phyloP scores from a whole-genome alignment of 2,113 vertebrate genomes.

The Microtus oregoni region DNA sequence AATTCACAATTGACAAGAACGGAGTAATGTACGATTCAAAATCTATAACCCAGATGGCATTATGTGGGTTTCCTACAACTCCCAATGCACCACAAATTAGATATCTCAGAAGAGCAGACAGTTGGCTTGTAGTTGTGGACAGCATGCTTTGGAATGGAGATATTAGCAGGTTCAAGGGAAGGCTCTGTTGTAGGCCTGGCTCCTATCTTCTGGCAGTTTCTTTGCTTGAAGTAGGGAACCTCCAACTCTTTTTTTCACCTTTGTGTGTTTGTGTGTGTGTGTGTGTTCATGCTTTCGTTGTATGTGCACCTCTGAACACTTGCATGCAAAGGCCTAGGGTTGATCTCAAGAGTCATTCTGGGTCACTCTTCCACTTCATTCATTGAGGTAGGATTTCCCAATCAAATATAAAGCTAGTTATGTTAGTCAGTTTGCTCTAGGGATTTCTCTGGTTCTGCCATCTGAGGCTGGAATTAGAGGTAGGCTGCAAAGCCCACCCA shows the following conservation, averaged over 20 bases:
- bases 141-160: background rate
- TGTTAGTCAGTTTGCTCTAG: background rate
- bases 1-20: background rate
- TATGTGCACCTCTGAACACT: background rate
- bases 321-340: background rate
- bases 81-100: background rate
- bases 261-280: background rate
- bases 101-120: background rate
- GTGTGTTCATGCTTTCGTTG: background rate
- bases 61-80: background rate
- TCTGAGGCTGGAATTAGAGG: background rate
- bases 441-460: background rate
- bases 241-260: background rate
- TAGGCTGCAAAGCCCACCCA: background rate
- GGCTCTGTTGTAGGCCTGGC: background rate
- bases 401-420: background rate
- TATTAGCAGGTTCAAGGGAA: rapidly evolving
- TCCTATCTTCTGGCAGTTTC: background rate
- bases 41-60: background rate
- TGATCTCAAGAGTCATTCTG: background rate
- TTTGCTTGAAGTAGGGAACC: background rate
- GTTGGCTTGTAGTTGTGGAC: background rate
- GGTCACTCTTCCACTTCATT: background rate
- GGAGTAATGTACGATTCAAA: background rate
- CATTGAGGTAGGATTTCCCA: background rate